phyloP scores from a whole-genome alignment of 2,797 vertebrate genomes.

The Nyctibius grandis region DNA sequence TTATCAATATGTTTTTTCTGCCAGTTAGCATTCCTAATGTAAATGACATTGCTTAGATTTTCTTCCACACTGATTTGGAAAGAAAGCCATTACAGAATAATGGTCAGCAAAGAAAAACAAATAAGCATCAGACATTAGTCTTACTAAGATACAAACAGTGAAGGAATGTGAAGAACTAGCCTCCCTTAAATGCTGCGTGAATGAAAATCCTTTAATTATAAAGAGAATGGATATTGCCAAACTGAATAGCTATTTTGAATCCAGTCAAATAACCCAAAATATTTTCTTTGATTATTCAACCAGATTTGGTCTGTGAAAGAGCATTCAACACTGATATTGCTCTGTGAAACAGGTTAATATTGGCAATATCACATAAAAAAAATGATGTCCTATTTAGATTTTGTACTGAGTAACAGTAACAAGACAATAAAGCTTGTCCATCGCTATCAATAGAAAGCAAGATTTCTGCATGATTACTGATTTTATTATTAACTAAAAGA shows the following conservation, averaged over 20 bases:
- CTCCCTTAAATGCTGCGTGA: neutral
- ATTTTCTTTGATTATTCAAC: neutral
- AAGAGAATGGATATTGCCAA: neutral
- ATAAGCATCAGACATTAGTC: neutral
- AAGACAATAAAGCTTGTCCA: neutral
- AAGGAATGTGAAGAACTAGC: neutral
- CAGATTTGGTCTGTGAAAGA: neutral
- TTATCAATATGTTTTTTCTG: neutral
- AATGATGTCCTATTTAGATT: neutral
- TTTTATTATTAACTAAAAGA: neutral
- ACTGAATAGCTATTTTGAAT: neutral
- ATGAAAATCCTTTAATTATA: neutral
- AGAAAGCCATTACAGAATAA: neutral
- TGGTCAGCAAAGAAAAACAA: neutral
- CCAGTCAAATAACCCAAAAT: neutral
- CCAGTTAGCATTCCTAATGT: neutral
- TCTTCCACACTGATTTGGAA: neutral
- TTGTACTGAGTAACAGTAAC: neutral
- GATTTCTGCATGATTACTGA: neutral
- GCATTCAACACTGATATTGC: neutral
- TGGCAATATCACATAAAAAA: neutral
- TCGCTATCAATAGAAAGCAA: neutral
- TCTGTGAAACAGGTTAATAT: neutral
- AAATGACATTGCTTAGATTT: neutral
- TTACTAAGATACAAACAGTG: rapidly evolving